Evolutionary conservation across 23 tunicate species (phyloP).

Genomic region (Oikopleura dioica): DNA sequence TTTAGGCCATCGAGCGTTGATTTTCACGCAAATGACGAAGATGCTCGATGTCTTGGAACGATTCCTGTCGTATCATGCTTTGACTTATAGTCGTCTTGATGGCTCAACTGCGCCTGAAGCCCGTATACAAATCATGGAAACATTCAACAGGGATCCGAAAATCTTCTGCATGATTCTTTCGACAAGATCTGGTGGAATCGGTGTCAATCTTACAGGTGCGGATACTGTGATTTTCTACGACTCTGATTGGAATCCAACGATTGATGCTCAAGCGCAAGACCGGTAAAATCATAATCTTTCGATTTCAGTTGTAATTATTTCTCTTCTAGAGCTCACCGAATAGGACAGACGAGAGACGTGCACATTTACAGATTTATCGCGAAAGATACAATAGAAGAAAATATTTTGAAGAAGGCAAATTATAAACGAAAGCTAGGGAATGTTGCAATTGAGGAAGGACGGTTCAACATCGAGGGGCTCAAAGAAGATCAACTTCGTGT

Average conservation of each 20-base stretch:
- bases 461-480: conserved; percentile 70
- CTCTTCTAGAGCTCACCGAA: conserved; percentile 61
- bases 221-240: conserved; percentile 91
- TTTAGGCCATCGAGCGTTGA: conserved; percentile 30
- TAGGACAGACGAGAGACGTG: conserved; percentile 92
- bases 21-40: conserved; percentile 91
- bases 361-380: conserved; percentile 72
- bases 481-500: conserved; percentile 19
- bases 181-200: conserved; percentile 89
- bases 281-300: conserved; percentile 22
- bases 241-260: conserved; percentile 97
- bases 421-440: conserved; percentile 63
- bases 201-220: conserved; percentile 90
- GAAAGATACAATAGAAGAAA: conserved; percentile 71
- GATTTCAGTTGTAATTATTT: no score
- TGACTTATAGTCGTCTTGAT: conserved; percentile 52
- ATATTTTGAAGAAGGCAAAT: conserved; percentile 82
- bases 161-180: conserved; percentile 92
- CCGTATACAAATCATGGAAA: conserved; percentile 82
- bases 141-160: conserved; percentile 70
- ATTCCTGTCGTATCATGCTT: conserved; percentile 72
- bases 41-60: conserved; percentile 74
- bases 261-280: conserved; percentile 99
- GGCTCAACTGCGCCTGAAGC: conserved; percentile 79
- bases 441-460: conserved; percentile 85